Conservation (phyloP, 2,113 vertebrate genomes). For the Mormyrus lacerda region DNA sequence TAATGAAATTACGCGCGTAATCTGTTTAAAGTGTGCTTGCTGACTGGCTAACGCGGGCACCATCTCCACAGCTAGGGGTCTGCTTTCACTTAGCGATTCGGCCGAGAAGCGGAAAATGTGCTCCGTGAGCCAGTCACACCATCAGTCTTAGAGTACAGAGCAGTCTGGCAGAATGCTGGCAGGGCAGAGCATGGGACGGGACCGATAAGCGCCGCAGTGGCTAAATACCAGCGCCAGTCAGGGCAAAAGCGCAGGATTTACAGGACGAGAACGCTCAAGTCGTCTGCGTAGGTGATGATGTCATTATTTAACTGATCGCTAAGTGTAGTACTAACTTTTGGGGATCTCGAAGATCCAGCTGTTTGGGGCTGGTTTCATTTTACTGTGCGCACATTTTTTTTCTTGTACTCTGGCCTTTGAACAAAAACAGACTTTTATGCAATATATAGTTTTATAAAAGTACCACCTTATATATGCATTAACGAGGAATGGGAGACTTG, state of each 20-base stretch:
- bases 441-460: background rate
- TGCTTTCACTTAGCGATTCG: slow-evolving; percentile 22
- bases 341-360: background rate
- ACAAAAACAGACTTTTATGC: background rate
- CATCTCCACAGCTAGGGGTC: background rate
- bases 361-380: background rate
- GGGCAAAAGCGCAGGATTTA: background rate
- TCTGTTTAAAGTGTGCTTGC: background rate
- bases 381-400: background rate
- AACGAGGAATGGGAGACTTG: background rate
- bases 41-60: background rate
- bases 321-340: background rate
- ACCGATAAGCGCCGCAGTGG: background rate
- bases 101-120: background rate
- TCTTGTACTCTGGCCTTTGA: background rate
- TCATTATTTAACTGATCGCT: background rate
- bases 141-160: background rate
- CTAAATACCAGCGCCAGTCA: background rate
- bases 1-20: background rate
- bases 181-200: background rate
- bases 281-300: background rate
- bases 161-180: background rate
- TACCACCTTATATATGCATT: background rate
- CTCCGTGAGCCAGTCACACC: background rate
- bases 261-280: background rate